Evolutionary conservation across 2,888 invertebrate genomes (phyloP).

Genomic region (Chrysolina americana): DNA sequence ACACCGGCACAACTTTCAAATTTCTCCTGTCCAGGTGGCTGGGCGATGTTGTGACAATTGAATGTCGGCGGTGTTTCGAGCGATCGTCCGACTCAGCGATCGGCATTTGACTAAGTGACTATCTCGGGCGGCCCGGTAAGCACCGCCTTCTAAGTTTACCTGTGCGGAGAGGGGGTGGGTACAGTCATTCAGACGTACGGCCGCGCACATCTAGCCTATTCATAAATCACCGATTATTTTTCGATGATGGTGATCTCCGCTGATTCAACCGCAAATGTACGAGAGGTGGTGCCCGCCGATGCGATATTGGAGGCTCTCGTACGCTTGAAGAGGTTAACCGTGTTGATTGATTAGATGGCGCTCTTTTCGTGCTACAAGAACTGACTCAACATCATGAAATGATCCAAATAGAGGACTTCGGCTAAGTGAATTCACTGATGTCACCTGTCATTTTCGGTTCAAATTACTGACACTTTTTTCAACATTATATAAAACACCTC

Average conservation of each 20-base stretch:
- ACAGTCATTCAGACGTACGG: conserved; percentile 68
- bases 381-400: no score
- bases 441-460: no score
- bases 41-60: conserved; percentile 50
- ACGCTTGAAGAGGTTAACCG: neutral
- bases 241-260: conserved; percentile 36
- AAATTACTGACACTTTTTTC: no score
- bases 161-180: conserved; percentile 64
- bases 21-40: conserved; percentile 58
- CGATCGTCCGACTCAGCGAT: conserved; percentile 63
- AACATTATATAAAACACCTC: no score
- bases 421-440: no score
- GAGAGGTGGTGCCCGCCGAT: conserved; percentile 15
- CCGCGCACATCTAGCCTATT: conserved; percentile 60
- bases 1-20: conserved; percentile 48
- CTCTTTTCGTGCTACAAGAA: no score
- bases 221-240: conserved; percentile 66
- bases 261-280: conserved; percentile 6
- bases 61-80: conserved; percentile 42
- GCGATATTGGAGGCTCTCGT: neutral
- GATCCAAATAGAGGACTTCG: no score
- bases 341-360: no score
- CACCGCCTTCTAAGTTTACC: conserved; percentile 67
- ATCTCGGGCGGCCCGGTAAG: conserved; percentile 66
- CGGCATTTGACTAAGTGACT: conserved; percentile 69